Evolutionary conservation across 2,888 invertebrate species (phyloP).

Genomic region (Chydorus sphaericus): DNA sequence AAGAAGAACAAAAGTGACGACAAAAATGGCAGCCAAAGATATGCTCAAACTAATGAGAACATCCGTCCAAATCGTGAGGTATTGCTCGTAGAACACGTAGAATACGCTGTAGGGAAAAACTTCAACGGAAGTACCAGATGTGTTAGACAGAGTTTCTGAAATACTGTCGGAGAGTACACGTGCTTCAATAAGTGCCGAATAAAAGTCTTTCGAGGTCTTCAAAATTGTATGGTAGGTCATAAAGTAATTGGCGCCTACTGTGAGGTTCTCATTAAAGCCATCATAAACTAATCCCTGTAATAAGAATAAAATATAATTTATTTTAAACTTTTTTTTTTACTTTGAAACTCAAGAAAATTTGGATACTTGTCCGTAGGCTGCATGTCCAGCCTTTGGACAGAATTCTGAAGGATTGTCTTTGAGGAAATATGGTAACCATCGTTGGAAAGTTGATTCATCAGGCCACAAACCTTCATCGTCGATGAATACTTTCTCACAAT

Average conservation of each 20-base stretch:
- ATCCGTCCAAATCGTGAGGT: conserved; percentile 71
- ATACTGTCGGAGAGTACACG: conserved; percentile 60
- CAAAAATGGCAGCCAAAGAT: conserved; percentile 80
- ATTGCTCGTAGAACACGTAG: conserved; percentile 92
- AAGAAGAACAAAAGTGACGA: conserved; percentile 80
- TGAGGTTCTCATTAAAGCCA: conserved; percentile 41
- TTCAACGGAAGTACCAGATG: conserved; percentile 37
- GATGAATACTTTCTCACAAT: conserved; percentile 27
- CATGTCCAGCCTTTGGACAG: conserved; percentile 74
- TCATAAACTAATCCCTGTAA: conserved; percentile 15
- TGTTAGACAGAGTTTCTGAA: conserved; percentile 48
- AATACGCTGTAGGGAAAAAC: conserved; percentile 86
- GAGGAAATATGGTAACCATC: conserved; percentile 64
- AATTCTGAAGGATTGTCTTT: conserved; percentile 57
- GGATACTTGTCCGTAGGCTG: conserved; percentile 54
- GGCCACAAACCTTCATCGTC: conserved; percentile 41
- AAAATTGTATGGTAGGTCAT: conserved; percentile 82
- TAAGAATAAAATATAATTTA: no score
- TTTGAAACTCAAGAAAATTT: not conserved
- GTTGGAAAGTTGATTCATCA: conserved; percentile 43
- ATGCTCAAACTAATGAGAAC: conserved; percentile 73
- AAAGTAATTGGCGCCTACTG: conserved; percentile 57
- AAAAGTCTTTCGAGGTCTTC: conserved; percentile 66
- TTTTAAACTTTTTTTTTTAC: no score
- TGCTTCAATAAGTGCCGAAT: conserved; percentile 58